Conservation (phyloP, 2,113 vertebrate species). For the Nyctibius bracteatus region DNA sequence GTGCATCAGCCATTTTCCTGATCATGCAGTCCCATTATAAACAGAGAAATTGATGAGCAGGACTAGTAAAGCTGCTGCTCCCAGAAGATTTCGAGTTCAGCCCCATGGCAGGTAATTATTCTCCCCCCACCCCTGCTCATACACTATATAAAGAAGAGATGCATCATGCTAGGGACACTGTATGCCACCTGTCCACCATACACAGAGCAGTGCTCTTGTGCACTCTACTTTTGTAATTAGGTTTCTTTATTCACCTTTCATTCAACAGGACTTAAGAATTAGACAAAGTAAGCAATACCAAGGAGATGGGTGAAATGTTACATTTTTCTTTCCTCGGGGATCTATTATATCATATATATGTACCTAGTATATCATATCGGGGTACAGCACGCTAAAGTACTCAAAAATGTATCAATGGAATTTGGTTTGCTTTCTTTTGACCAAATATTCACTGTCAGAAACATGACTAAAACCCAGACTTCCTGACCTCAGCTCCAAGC, state of each 20-base stretch:
- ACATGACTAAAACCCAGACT: not conserved
- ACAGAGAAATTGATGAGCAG: not conserved
- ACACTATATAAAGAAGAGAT: not conserved
- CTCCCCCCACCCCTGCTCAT: not conserved
- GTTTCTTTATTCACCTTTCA: not conserved
- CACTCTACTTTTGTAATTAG: not conserved
- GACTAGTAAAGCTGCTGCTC: not conserved
- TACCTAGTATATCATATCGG: not conserved
- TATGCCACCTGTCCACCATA: not conserved
- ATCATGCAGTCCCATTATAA: not conserved
- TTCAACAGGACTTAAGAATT: not conserved
- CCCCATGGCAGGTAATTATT: not conserved
- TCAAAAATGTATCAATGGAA: not conserved
- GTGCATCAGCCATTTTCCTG: not conserved
- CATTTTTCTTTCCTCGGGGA: not conserved
- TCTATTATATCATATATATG: not conserved
- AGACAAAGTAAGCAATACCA: not conserved
- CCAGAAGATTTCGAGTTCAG: not conserved
- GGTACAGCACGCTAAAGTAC: not conserved
- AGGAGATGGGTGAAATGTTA: not conserved
- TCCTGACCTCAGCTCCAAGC: not conserved
- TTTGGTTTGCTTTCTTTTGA: not conserved
- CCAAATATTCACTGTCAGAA: not conserved
- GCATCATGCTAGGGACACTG: not conserved
- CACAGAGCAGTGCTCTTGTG: not conserved